Evolutionary conservation across 1,140 invertebrate genomes (phyloP).

Genomic region (Bombus waltoni): DNA sequence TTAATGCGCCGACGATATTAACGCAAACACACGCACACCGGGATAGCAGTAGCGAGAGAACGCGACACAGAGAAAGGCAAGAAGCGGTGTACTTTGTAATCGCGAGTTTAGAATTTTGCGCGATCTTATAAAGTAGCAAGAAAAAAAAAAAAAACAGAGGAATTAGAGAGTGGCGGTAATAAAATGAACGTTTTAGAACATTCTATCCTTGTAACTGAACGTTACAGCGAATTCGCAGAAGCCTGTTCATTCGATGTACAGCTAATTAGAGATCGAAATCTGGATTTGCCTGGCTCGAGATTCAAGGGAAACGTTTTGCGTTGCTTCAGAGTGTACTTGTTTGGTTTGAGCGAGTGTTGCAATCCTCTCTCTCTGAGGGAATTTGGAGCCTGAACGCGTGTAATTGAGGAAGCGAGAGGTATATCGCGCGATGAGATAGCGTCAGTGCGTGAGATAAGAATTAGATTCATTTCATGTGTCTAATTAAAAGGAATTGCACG

Average conservation of each 20-base stretch:
- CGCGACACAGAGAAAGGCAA: background rate
- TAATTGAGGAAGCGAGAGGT: too few relatives aligned
- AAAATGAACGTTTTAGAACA: background rate
- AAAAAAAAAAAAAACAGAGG: background rate
- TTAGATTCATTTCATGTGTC: too few relatives aligned
- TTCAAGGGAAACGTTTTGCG: constrained; percentile 1
- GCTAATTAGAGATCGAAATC: constrained; percentile 82
- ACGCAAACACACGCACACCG: constrained; percentile 8
- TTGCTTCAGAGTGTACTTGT: background rate
- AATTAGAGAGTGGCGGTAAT: background rate
- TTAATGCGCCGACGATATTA: constrained; percentile 46
- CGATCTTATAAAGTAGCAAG: constrained; percentile 8
- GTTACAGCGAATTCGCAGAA: constrained; percentile 24
- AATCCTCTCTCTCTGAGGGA: background rate
- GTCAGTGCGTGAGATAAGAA: too few relatives aligned
- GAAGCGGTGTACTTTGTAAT: constrained; percentile 31
- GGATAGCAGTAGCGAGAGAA: background rate
- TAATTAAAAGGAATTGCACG: too few relatives aligned
- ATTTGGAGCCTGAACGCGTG: background rate
- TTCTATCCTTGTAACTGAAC: constrained; percentile 11
- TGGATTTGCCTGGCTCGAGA: constrained; percentile 50
- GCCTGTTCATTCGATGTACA: constrained; percentile 77
- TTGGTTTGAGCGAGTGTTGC: background rate
- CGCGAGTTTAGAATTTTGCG: background rate
- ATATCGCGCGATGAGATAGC: too few relatives aligned